Conservation (phyloP, 2,113 vertebrate genomes). For the Sapayoa aenigma region DNA sequence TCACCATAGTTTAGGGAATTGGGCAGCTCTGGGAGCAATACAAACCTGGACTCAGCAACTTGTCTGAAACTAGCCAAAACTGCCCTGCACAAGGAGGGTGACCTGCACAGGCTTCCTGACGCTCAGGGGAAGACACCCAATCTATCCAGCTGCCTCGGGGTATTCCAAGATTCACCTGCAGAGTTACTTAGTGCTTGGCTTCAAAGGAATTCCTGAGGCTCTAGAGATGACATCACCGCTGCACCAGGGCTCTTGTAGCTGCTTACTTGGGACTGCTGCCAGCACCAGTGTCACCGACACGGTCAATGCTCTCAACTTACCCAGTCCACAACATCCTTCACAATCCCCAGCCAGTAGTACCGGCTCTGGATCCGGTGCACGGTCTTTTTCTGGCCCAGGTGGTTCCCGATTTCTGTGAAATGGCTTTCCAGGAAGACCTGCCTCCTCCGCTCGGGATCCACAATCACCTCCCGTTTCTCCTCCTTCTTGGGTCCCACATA, state of each 20-base stretch:
- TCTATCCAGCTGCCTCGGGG: neutral
- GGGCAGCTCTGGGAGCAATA: neutral
- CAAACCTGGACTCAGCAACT: neutral
- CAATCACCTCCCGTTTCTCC: conserved; percentile 88
- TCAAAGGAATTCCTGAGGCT: neutral
- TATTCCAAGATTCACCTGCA: neutral
- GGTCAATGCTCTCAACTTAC: conserved; percentile 48
- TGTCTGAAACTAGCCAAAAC: neutral
- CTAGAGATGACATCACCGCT: neutral
- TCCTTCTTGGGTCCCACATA: conserved; percentile 90
- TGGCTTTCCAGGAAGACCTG: conserved; percentile 89
- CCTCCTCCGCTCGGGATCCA: conserved; percentile 80
- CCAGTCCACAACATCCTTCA: conserved; percentile 93
- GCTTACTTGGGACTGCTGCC: neutral
- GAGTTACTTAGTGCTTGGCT: neutral
- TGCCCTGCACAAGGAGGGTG: neutral
- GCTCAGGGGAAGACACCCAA: neutral
- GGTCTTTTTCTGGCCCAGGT: conserved; percentile 91
- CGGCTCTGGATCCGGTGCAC: conserved; percentile 88
- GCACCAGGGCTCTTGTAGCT: neutral
- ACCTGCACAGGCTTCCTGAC: neutral
- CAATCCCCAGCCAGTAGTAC: conserved; percentile 92
- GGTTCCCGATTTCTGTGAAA: conserved; percentile 84
- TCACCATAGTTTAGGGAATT: neutral
- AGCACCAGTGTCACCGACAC: neutral